Evolutionary conservation across 2,113 vertebrate species (phyloP).

Genomic region (Poeciliopsis retropinna): DNA sequence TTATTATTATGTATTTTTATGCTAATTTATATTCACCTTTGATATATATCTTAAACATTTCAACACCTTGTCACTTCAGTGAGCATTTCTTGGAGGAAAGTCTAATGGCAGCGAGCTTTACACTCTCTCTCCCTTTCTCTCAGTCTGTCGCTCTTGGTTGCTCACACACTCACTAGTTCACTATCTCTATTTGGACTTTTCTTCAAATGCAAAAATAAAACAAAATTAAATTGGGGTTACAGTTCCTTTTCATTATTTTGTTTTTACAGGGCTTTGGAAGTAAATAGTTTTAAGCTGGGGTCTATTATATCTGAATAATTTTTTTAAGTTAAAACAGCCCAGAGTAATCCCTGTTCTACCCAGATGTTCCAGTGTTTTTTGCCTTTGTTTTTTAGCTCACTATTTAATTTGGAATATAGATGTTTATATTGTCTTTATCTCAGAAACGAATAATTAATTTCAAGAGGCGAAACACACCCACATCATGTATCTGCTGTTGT

Average conservation of each 20-base stretch:
- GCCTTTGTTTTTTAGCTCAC: neutral
- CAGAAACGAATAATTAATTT: conserved; percentile 1
- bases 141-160: too few species aligned
- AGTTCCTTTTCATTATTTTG: neutral
- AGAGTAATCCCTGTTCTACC: neutral
- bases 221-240: neutral
- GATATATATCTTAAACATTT: too few species aligned
- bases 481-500: conserved; percentile 12
- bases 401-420: neutral
- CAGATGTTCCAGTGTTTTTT: neutral
- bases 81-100: too few species aligned
- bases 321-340: neutral
- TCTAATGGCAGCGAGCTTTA: too few species aligned
- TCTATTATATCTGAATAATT: neutral
- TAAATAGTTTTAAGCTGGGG: neutral
- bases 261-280: neutral
- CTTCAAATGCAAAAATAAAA: neutral
- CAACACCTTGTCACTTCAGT: too few species aligned
- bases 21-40: too few species aligned
- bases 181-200: neutral
- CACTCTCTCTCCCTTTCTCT: too few species aligned
- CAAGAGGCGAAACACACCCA: neutral
- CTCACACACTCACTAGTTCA: too few species aligned
- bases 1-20: neutral
- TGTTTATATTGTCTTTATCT: conserved; percentile 20